Base-by-base conservation (phyloP, 2,113 vertebrate species). In the Vanacampus margaritifer region DNA sequence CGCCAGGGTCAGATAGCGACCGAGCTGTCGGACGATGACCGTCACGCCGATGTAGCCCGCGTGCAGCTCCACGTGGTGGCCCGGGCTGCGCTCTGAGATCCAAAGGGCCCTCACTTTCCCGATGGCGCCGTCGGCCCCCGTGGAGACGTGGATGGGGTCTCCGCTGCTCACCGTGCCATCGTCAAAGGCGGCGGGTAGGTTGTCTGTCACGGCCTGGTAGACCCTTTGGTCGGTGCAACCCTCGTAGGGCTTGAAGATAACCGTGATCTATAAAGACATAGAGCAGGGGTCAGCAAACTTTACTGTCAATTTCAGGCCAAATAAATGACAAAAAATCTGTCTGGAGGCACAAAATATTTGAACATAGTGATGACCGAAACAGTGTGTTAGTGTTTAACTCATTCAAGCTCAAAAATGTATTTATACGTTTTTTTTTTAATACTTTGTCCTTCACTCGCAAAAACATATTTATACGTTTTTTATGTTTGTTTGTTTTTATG, bases 161-260 rank as follows among this genome's bases (percentile, higher is more conserved):
- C 89, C 89, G 19, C 89, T 90, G 87, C 92, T 93, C 21, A 93
- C 94, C 0, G 95, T 95, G 56, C 97, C 97, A 8, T 98, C 97
- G 59, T 97, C 93, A 46, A 98, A 99, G 74, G 97, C 95, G 3
- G 95, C 94, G 0, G 97, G 97, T 46, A 98, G 92, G 88, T 95
- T 94, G 72, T 97, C 94, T 0, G 94, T 94, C 83, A 95, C 92
- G 0, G 95, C 97, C 71, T 99, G 97, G 91, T 98, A 99, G 0
- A 99, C 97, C 74, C 95, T 95, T 92, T 98, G 96, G 51, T 98
- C 95, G 1, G 94, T 98, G 67, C 97, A 98, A 58, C 95, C 94
- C 58, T 91, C 93, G 65, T 93, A 96, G 0, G 96, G 93, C 83
- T 98, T 98, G 86, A 99, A 98, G 84, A 98, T 98, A 69, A 99